Conservation (phyloP, 1,140 invertebrate species). For the Saxidomus purpurata region DNA sequence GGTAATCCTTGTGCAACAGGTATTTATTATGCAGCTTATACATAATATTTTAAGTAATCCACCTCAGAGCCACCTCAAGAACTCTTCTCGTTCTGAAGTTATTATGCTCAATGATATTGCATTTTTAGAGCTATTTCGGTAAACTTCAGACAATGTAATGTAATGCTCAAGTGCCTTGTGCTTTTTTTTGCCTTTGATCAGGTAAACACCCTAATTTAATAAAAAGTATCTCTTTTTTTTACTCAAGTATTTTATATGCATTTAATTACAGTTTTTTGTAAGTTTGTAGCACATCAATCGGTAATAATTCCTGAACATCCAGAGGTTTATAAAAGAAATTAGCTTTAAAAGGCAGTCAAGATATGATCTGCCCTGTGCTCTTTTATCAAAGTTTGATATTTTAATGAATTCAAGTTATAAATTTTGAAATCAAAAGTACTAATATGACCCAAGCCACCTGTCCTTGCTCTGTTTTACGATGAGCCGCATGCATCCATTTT, state of each 20-base stretch:
- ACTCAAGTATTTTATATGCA: not conserved
- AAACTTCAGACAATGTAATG: not conserved
- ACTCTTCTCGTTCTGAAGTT: not conserved
- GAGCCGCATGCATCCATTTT: not conserved
- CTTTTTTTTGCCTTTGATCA: not conserved
- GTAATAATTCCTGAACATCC: not conserved
- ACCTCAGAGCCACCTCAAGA: not conserved
- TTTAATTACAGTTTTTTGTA: not conserved
- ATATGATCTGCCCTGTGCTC: not conserved
- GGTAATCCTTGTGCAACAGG: not conserved
- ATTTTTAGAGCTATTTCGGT: not conserved
- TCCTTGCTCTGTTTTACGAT: not conserved
- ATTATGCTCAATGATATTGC: not conserved
- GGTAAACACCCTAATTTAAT: not conserved
- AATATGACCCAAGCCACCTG: conserved; percentile 1
- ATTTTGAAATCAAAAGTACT: conserved; percentile 10
- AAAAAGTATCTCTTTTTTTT: conserved; percentile 10
- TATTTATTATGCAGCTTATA: not conserved
- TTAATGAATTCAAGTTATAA: not conserved
- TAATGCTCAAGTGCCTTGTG: not conserved
- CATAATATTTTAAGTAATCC: not conserved
- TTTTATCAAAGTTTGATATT: conserved; percentile 11
- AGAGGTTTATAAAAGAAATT: not conserved
- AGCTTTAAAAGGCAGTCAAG: not conserved
- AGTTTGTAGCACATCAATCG: not conserved